Evolutionary conservation across 2,113 vertebrate species (phyloP), one percentile per base, ranked within the genome.

Genomic region (Hippoglossus stenolepis): DNA sequence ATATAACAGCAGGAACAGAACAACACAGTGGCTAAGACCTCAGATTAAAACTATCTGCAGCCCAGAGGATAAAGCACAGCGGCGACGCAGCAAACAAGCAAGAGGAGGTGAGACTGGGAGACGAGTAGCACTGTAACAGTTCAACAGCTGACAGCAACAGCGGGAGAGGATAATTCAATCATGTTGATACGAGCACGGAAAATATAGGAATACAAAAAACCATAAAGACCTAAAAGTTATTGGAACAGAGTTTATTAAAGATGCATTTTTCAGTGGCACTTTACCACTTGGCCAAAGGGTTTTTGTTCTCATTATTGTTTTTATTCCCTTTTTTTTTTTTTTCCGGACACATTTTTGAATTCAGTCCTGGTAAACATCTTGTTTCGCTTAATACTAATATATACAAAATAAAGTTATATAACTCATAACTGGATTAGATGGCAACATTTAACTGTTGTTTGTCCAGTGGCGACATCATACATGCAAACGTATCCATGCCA

Each of bases 1-100:
- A 91, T 92, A 92, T 87, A 90, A 85, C 86, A 90, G 87, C 91
- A 90, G 87, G 75, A 88, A 90, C 47, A 85, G 85, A 86, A 87
- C 85, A 92, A 82, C 90, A 87, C 76, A 70, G 70, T 21, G 62
- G 77, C 78, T 65, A 61, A 87, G 53, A 80, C 85, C 87, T 70
- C 77, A 86, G 83, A 91, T 90, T 92, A 89, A 89, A 90, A 87
- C 75, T 78, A 79, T 86, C 75, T 81, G 80, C 89, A 85, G 87
- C 73, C 61, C 63, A 26, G 65, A 79, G 85, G 86, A 89, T 85
- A 61, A 87, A 87, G 73, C 66, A 45, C 61, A 62, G 64, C n/a
- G 3, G 58, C 73, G 14, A 43, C 0, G 24, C 70, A 66, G 70
- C 88, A 65, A 75, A 75, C 57, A 0, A 68, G 65, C 64, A 58